phyloP scores from a whole-genome alignment of 2,797 vertebrate genomes.

The Todus mexicanus region DNA sequence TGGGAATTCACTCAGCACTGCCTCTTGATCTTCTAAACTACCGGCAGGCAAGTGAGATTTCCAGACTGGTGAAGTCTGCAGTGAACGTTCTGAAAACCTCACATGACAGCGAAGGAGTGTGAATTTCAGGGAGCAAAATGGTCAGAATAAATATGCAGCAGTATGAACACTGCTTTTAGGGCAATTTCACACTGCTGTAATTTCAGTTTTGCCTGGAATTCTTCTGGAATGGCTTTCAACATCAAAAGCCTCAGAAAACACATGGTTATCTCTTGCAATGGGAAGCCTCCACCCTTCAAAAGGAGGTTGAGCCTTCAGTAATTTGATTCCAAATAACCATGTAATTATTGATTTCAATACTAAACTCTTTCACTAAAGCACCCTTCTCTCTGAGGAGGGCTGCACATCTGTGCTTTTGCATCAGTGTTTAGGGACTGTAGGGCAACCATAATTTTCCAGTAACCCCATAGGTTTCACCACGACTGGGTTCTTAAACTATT shows the following conservation, averaged over 20 bases:
- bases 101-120: not conserved
- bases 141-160: not conserved
- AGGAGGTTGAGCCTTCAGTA: not conserved
- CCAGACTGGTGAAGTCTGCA: not conserved
- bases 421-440: not conserved
- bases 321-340: conserved; percentile 35
- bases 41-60: not conserved
- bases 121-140: not conserved
- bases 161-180: not conserved
- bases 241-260: conserved; percentile 15
- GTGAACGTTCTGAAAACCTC: not conserved
- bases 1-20: not conserved
- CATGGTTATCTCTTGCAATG: not conserved
- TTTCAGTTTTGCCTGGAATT: conserved; percentile 19
- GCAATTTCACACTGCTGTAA: conserved; percentile 3
- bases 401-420: not conserved
- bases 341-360: conserved; percentile 12
- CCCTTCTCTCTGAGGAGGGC: not conserved
- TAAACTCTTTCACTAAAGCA: not conserved
- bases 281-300: not conserved
- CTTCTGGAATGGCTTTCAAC: conserved; percentile 30
- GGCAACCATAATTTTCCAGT: not conserved
- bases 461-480: not conserved
- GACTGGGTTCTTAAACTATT: not conserved
- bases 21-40: not conserved